These are phyloP conservation scores for Nephotettix cincticeps DNA, from an alignment of 1,140 invertebrate species.

Conservation along the genomic window DNA sequence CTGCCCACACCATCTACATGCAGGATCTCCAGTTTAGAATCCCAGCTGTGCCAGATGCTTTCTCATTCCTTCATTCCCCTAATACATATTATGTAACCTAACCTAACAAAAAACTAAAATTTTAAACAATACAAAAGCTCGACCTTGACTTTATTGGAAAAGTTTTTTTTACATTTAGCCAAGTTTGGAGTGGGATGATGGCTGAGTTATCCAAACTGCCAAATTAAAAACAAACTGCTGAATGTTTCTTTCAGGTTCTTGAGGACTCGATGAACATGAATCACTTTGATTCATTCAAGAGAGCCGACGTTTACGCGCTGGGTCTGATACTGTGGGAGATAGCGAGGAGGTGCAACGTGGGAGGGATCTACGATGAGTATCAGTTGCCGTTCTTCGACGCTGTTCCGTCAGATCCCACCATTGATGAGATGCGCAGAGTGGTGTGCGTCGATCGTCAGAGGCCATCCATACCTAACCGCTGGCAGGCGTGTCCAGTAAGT, in stretches of 20 bases:
- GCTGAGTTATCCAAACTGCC: too few species aligned
- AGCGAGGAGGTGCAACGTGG: constrained; percentile 66
- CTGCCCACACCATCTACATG: too few species aligned
- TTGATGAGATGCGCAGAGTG: constrained; percentile 94
- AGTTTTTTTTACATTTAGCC: too few species aligned
- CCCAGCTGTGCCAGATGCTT: too few species aligned
- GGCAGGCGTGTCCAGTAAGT: constrained; percentile 50
- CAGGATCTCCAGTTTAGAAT: too few species aligned
- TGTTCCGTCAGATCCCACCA: constrained; percentile 84
- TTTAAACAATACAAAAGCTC: too few species aligned
- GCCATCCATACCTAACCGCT: constrained; percentile 76
- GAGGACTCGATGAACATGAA: constrained; percentile 66
- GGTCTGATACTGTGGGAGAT: constrained; percentile 95
- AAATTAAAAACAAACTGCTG: too few species aligned
- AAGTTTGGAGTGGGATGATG: too few species aligned
- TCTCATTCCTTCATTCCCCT: too few species aligned
- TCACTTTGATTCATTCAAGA: constrained; percentile 86
- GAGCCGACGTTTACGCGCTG: constrained; percentile 89
- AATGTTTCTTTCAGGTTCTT: constrained; percentile 52
- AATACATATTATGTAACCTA: too few species aligned
- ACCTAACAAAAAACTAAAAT: too few species aligned
- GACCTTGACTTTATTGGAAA: too few species aligned
- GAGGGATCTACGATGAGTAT: constrained; percentile 80
- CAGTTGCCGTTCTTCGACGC: constrained; percentile 86
- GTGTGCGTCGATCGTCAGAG: constrained; percentile 83